Conservation (phyloP, 2,888 invertebrate genomes). For the Tachina grossa region DNA sequence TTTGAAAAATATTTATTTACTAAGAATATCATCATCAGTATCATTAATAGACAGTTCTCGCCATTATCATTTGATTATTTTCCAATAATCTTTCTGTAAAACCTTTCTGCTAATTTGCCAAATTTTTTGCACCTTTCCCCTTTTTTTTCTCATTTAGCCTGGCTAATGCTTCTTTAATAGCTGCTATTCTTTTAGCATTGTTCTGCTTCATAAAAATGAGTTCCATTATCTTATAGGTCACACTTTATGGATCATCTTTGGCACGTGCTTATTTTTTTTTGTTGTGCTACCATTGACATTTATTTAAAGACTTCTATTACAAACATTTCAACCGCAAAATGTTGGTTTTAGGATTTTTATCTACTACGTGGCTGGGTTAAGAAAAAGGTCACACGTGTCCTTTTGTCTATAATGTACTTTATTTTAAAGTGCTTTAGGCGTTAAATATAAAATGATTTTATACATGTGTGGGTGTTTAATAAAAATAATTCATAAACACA, state of each 20-base stretch:
- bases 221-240: slow-evolving; percentile 74
- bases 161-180: slow-evolving; percentile 57
- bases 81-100: slow-evolving; percentile 1
- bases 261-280: slow-evolving; percentile 76
- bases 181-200: slow-evolving; percentile 39
- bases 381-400: slow-evolving; percentile 75
- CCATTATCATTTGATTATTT: neutral
- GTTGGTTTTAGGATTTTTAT: slow-evolving; percentile 72
- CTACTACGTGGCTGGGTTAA: slow-evolving; percentile 5
- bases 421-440: slow-evolving; percentile 50
- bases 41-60: neutral
- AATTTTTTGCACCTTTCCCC: slow-evolving; percentile 46
- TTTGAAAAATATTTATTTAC: neutral
- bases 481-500: neutral
- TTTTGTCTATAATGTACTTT: slow-evolving; percentile 19
- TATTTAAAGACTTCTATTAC: slow-evolving; percentile 66
- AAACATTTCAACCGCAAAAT: slow-evolving; percentile 79
- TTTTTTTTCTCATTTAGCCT: slow-evolving; percentile 1
- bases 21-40: neutral
- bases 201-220: slow-evolving; percentile 20
- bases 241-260: slow-evolving; percentile 79
- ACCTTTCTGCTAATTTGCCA: slow-evolving; percentile 40
- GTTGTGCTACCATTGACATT: slow-evolving; percentile 50
- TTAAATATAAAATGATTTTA: slow-evolving; percentile 62
- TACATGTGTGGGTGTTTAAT: slow-evolving; percentile 39